These are phyloP conservation scores for Drosophila hamatofila DNA, from an alignment of 2,888 invertebrate species.

Conservation along the genomic window DNA sequence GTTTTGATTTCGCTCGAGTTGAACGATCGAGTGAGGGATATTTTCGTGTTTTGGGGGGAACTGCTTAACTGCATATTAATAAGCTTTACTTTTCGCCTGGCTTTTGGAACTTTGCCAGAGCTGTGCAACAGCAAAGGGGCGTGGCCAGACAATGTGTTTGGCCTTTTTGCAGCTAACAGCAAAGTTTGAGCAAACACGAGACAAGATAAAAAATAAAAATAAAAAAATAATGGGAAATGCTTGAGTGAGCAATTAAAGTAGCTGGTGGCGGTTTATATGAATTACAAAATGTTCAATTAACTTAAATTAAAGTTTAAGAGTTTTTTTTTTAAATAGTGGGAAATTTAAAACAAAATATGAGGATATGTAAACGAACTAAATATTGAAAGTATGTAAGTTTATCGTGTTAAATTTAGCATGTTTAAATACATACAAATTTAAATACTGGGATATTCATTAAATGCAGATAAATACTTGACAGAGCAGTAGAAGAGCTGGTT, in stretches of 20 bases:
- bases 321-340: background rate
- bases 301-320: background rate
- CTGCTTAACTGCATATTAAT: constrained; percentile 79
- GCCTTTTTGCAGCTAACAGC: constrained; percentile 26
- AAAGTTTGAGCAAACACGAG: constrained; percentile 13
- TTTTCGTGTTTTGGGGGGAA: background rate
- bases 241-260: background rate
- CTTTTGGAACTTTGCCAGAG: constrained; percentile 50
- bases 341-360: background rate
- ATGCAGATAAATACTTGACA: too few species aligned
- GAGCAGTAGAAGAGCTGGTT: too few species aligned
- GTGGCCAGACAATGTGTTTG: constrained; percentile 46
- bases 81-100: constrained; percentile 40
- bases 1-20: constrained; percentile 41
- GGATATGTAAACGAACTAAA: background rate
- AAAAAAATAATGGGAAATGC: constrained; percentile 13
- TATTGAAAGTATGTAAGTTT: too few species aligned
- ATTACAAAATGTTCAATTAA: background rate
- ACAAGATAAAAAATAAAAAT: background rate
- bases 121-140: constrained; percentile 59
- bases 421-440: too few species aligned
- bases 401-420: too few species aligned
- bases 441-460: too few species aligned
- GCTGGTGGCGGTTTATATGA: background rate
- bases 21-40: background rate